These are phyloP conservation scores for Syngnathus floridae DNA, from an alignment of 2,113 vertebrate genomes.

Conservation along the genomic window DNA sequence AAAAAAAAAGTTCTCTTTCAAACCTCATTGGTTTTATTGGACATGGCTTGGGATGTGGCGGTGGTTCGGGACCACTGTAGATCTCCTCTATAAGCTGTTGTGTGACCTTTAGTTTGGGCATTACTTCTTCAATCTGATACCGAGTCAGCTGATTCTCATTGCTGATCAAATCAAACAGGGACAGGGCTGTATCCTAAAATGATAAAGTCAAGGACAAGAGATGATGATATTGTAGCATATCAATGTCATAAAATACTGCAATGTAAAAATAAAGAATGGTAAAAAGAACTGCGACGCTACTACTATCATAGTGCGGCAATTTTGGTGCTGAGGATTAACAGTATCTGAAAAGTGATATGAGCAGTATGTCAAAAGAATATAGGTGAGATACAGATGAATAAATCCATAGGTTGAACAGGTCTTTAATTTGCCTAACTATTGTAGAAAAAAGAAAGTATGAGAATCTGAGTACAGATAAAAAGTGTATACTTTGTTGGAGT, in stretches of 20 bases:
- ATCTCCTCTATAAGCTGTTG: constrained; percentile 87
- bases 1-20: neutral
- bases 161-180: constrained; percentile 81
- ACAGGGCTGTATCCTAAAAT: constrained; percentile 73
- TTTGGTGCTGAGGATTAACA: no score
- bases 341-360: neutral
- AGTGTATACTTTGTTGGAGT: constrained; percentile 73
- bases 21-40: constrained; percentile 89
- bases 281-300: neutral
- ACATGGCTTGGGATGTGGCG: constrained; percentile 72
- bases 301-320: no score
- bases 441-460: neutral
- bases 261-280: neutral
- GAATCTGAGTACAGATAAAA: neutral
- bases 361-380: neutral
- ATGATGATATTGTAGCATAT: neutral
- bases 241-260: no score
- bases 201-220: constrained; percentile 9
- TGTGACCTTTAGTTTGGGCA: constrained; percentile 83
- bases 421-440: neutral
- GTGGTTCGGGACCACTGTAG: constrained; percentile 73
- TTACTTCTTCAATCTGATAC: constrained; percentile 77
- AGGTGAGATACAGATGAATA: neutral
- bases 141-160: constrained; percentile 80
- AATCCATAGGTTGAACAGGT: neutral